Conservation (phyloP, 2,113 vertebrate genomes). For the Hypomesus transpacificus region DNA sequence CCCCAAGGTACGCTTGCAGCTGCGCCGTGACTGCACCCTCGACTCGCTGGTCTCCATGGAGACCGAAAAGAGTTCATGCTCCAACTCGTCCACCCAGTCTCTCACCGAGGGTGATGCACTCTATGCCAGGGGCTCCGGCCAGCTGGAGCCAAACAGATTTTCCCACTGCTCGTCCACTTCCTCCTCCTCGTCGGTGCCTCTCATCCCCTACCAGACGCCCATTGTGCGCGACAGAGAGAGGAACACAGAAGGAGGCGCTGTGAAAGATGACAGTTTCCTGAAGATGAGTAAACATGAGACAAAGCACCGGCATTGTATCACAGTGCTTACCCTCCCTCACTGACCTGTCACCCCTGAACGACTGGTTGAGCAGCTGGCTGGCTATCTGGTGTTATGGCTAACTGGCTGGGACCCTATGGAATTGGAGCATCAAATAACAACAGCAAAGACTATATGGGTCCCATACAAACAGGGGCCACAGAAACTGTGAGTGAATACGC, state of each 20-base stretch:
- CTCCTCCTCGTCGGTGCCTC: slow-evolving; percentile 65
- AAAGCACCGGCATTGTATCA: no score
- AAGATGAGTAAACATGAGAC: slow-evolving; percentile 56
- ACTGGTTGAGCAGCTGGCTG: slow-evolving; percentile 26
- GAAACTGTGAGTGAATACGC: slow-evolving; percentile 19
- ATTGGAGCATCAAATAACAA: slow-evolving; percentile 32
- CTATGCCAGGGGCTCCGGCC: slow-evolving; percentile 59
- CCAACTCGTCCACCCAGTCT: slow-evolving; percentile 79
- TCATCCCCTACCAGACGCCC: slow-evolving; percentile 77
- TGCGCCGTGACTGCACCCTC: slow-evolving; percentile 59
- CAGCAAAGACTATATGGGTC: slow-evolving; percentile 27
- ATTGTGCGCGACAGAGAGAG: slow-evolving; percentile 62
- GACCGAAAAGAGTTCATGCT: slow-evolving; percentile 87
- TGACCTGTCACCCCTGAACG: slow-evolving; percentile 51
- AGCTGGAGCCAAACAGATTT: slow-evolving; percentile 48
- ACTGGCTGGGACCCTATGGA: slow-evolving; percentile 41
- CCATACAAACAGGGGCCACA: slow-evolving; percentile 36
- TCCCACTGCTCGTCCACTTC: slow-evolving; percentile 63
- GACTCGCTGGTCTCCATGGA: slow-evolving; percentile 72
- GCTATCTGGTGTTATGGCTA: not conserved
- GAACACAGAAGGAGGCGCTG: slow-evolving; percentile 55
- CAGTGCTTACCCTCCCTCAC: slow-evolving; percentile 60
- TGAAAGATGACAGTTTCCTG: slow-evolving; percentile 52
- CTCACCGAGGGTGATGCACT: slow-evolving; percentile 73
- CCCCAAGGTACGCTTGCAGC: slow-evolving; percentile 58